Conservation (phyloP, 2,797 vertebrate species). For the Pteronotus mesoamericanus region DNA sequence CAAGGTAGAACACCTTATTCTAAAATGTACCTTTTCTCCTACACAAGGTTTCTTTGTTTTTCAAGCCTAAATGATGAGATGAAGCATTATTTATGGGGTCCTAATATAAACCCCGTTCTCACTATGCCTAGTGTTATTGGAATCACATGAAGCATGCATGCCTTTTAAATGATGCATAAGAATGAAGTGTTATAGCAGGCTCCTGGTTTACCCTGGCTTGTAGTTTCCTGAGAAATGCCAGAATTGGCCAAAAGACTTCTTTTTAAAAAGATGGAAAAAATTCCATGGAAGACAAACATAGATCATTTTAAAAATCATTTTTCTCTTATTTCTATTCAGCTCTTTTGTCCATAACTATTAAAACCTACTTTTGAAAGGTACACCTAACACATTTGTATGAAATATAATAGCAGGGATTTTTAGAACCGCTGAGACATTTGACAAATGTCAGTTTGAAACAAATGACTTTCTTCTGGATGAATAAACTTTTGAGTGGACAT, state of each 20-base stretch:
- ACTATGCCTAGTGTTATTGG: constrained; percentile 72
- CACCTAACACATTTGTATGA: constrained; percentile 50
- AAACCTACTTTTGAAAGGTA: constrained; percentile 62
- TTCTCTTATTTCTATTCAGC: constrained; percentile 57
- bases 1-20: not conserved
- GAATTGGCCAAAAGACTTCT: constrained; percentile 70
- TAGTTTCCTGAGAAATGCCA: constrained; percentile 74
- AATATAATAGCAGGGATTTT: constrained; percentile 41
- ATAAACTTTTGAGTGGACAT: not conserved
- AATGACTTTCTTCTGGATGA: constrained; percentile 33
- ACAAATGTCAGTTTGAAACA: constrained; percentile 39
- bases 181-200: constrained; percentile 82
- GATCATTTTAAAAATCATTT: constrained; percentile 80
- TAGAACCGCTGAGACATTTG: constrained; percentile 20
- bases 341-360: constrained; percentile 75
- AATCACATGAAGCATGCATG: constrained; percentile 75
- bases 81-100: constrained; percentile 67
- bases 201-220: constrained; percentile 79
- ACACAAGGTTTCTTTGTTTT: not conserved
- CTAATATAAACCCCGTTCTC: constrained; percentile 60
- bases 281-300: constrained; percentile 76
- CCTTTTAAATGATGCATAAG: constrained; percentile 80
- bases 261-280: constrained; percentile 81
- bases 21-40: not conserved
- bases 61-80: constrained; percentile 37